A percentile compares a stretch with the other conserved stretches of the same genome.
phyloP scores from a whole-genome alignment of 2,888 invertebrate genomes.

The Helobdella robusta region DNA sequence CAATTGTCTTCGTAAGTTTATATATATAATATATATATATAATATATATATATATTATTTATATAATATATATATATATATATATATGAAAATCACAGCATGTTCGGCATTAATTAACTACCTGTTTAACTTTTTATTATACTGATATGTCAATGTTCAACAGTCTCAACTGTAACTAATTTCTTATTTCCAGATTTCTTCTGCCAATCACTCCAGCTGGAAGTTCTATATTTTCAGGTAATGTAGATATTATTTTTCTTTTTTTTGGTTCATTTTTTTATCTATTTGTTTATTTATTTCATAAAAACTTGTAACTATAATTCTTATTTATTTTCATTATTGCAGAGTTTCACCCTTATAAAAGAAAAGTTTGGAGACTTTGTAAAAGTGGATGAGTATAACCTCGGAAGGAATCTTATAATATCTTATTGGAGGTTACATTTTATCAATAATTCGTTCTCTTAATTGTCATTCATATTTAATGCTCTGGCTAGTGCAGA shows the following conservation, averaged over 20 bases:
- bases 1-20: conserved; percentile 61
- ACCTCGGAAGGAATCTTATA: conserved; percentile 74
- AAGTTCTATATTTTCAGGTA: conserved; percentile 58
- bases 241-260: too few relatives aligned
- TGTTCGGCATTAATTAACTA: too few relatives aligned
- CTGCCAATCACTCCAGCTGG: conserved; percentile 86
- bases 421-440: conserved; percentile 88
- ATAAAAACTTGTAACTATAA: too few relatives aligned
- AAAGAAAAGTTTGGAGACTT: conserved; percentile 66
- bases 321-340: not conserved
- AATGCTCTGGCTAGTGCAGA: too few relatives aligned
- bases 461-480: too few relatives aligned
- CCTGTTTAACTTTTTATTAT: too few relatives aligned
- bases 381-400: conserved; percentile 64
- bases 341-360: conserved; percentile 70
- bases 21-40: not conserved
- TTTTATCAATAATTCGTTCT: too few relatives aligned
- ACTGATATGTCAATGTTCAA: conserved; percentile 89
- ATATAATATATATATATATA: too few relatives aligned
- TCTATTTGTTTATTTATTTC: too few relatives aligned
- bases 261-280: too few relatives aligned
- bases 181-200: conserved; percentile 65
- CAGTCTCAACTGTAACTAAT: conserved; percentile 91
- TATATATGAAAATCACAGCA: too few relatives aligned
- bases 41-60: too few relatives aligned